A percentile compares a stretch with the other conserved stretches of the same genome.
phyloP scores from a whole-genome alignment of 2,888 invertebrate species.

The Eremobia ochroleuca region DNA sequence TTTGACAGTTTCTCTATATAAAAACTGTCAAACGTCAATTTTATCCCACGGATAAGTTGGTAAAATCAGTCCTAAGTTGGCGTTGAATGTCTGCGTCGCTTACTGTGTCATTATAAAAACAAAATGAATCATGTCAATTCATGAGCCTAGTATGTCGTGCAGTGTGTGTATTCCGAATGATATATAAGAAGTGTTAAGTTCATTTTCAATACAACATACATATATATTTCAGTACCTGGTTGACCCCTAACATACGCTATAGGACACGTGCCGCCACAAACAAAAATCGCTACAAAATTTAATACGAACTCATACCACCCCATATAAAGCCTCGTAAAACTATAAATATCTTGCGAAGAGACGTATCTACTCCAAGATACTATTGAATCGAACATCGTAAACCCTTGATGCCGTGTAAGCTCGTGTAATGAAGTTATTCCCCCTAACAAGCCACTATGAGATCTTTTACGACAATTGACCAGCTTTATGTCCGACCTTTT shows the following conservation, averaged over 20 bases:
- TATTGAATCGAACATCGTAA: conserved; percentile 79
- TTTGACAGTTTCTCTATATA: not conserved
- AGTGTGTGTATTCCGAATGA: not conserved
- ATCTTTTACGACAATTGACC: conserved; percentile 82
- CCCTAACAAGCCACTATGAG: conserved; percentile 85
- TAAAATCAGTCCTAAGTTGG: not conserved
- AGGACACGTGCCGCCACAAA: conserved; percentile 2
- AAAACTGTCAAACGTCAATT: not conserved
- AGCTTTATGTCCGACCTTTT: conserved; percentile 73
- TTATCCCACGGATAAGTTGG: not conserved
- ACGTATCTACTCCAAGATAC: conserved; percentile 59
- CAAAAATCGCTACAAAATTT: conserved; percentile 48
- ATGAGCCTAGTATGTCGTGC: not conserved
- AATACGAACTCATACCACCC: conserved; percentile 24
- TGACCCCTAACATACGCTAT: conserved; percentile 2
- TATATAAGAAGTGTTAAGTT: not conserved
- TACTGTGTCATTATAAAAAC: not conserved
- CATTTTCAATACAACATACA: conserved; percentile 18
- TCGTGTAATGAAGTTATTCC: conserved; percentile 83
- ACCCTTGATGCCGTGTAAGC: conserved; percentile 82
- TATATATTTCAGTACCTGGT: not conserved
- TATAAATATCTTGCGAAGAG: conserved; percentile 54
- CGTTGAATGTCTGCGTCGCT: no score
- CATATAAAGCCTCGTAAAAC: conserved; percentile 46
- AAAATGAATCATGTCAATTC: not conserved